Evolutionary conservation across 2,888 invertebrate species (phyloP), one percentile per base, ranked within the genome.

Genomic region (Dolomedes plantarius): DNA sequence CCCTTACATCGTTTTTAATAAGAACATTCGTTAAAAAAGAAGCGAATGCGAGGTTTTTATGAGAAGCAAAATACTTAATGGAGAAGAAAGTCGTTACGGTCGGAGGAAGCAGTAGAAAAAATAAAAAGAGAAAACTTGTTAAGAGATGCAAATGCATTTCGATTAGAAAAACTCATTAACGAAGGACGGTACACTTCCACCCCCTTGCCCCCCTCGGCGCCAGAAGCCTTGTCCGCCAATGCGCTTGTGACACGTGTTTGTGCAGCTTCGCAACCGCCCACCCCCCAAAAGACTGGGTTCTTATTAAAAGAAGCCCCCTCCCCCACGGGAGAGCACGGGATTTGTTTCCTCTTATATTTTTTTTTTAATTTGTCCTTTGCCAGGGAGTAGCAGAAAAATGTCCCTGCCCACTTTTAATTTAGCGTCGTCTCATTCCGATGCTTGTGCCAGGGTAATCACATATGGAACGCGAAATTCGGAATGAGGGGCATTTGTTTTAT

Each of bases 111-210:
- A 64, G 79, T 31, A 78, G 41, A 69, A 71, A 78, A 69, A 78
- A 69, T 39, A 68, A 36, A 74, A 74, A 74, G 36, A 73, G 73
- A 85, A 85, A 86, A 86, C 79, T 86, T 80, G 86, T 86, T 86
- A 86, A 86, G 79, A 86, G 79, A 86, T 86, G 86, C 86, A 86
- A 86, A 86, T 86, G 86, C 86, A 86, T 86, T 86, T 86, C 86
- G 86, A 86, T 86, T 86, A 86, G 86, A 86, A 86, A 86, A 86
- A 86, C 79, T 86, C 86, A 86, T 86, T 86, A 86, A 80, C 86
- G 86, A 86, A 86, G 72, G 77, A 72, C 65, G 72, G 72, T 67
- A 83, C 80, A 81, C 80, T 65, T 65, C 71, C 77, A 64, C 29
- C 62, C 39, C 56, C 81, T 71, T 39, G 19, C 32, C 64, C 56